These are phyloP conservation scores for Anoplius nigerrimus DNA, from an alignment of 2,888 invertebrate species.

Conservation along the genomic window DNA sequence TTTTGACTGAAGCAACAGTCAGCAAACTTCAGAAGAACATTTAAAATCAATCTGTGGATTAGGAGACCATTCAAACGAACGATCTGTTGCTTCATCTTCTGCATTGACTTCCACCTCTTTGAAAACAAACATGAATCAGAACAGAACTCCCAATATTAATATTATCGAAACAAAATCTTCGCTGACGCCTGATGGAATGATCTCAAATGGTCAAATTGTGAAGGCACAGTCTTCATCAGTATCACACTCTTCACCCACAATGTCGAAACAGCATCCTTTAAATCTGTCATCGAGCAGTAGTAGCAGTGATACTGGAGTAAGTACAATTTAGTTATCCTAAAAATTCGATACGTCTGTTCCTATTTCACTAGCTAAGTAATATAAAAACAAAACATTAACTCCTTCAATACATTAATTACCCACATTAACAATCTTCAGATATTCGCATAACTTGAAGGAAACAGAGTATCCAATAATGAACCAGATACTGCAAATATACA, in stretches of 20 bases:
- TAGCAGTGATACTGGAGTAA: conserved; percentile 74
- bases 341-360: no score
- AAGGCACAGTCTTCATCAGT: conserved; percentile 53
- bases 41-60: conserved; percentile 61
- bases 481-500: no score
- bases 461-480: no score
- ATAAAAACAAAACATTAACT: no score
- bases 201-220: conserved; percentile 52
- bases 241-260: conserved; percentile 61
- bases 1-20: conserved; percentile 33
- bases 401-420: no score
- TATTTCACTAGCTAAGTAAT: no score
- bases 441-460: no score
- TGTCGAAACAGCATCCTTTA: conserved; percentile 67
- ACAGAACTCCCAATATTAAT: conserved; percentile 32
- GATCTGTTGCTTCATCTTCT: conserved; percentile 58
- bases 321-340: conserved; percentile 21
- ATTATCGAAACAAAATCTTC: no score
- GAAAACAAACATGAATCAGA: conserved; percentile 58
- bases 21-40: conserved; percentile 45
- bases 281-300: conserved; percentile 67
- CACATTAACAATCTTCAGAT: no score
- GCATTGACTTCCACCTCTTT: conserved; percentile 61
- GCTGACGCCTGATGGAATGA: conserved; percentile 46
- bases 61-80: conserved; percentile 56